A percentile compares a stretch with the other conserved stretches of the same genome.
phyloP scores from a whole-genome alignment of 2,888 invertebrate species.

The Steinernema carpocapsae region DNA sequence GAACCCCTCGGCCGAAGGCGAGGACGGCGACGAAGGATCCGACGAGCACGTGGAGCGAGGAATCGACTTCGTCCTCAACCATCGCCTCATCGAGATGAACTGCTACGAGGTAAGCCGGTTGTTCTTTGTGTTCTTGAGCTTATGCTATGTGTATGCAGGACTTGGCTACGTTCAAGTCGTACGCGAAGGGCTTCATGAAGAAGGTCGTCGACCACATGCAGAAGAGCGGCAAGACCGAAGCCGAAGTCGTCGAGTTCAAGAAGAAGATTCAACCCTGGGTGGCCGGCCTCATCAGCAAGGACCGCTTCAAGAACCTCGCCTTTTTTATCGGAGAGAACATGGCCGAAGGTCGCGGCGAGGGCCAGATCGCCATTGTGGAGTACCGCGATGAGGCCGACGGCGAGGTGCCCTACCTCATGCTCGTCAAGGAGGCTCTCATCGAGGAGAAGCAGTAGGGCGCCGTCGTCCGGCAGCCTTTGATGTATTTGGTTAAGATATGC shows the following conservation, averaged over 20 bases:
- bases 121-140: too few relatives aligned
- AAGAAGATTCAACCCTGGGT: conserved; percentile 68
- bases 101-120: too few relatives aligned
- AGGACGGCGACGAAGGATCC: conserved; percentile 78
- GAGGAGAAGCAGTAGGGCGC: conserved; percentile 82
- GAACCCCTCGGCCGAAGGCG: conserved; percentile 87
- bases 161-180: conserved; percentile 77
- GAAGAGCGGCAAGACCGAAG: conserved; percentile 63
- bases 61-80: conserved; percentile 90
- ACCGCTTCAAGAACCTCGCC: conserved; percentile 66
- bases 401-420: conserved; percentile 83
- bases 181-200: conserved; percentile 95
- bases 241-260: conserved; percentile 67
- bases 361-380: conserved; percentile 83
- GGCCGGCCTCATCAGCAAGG: conserved; percentile 60
- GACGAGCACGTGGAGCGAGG: conserved; percentile 78
- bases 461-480: too few relatives aligned
- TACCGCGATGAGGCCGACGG: conserved; percentile 72
- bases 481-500: too few relatives aligned
- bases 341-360: conserved; percentile 67
- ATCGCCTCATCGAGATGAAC: conserved; percentile 75
- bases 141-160: too few relatives aligned
- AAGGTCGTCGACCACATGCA: conserved; percentile 76
- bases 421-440: conserved; percentile 91
- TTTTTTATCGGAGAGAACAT: conserved; percentile 67